These are phyloP conservation scores for Patella vulgata DNA, from an alignment of 1,140 invertebrate genomes.

Conservation along the genomic window DNA sequence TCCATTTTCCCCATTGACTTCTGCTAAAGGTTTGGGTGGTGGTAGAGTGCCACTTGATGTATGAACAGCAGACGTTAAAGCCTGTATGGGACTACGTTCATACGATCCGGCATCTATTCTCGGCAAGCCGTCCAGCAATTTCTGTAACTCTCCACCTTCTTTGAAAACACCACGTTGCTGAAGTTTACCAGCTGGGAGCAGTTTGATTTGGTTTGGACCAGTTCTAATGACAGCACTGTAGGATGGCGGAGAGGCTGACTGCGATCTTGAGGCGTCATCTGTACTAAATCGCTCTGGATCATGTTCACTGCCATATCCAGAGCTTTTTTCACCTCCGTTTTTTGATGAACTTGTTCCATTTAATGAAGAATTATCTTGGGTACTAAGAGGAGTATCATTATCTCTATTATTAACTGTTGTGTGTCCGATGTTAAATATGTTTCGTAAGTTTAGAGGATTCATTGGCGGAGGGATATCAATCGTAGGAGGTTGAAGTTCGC, in stretches of 20 bases:
- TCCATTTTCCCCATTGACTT: constrained; percentile 31
- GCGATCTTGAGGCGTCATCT: constrained; percentile 46
- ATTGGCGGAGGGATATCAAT: constrained; percentile 58
- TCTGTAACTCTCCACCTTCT: constrained; percentile 49
- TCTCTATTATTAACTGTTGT: constrained; percentile 36
- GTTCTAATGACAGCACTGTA: constrained; percentile 60
- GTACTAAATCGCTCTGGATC: constrained; percentile 53
- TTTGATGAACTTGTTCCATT: constrained; percentile 52
- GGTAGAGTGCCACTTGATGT: constrained; percentile 19
- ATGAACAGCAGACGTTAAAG: neutral
- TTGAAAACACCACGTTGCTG: constrained; percentile 22
- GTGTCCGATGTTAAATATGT: constrained; percentile 48
- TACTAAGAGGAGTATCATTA: constrained; percentile 55
- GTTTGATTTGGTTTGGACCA: constrained; percentile 60
- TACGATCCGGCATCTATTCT: constrained; percentile 53
- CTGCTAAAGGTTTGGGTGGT: constrained; percentile 24
- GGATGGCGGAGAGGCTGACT: constrained; percentile 50
- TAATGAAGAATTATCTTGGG: constrained; percentile 47
- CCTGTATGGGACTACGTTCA: constrained; percentile 46
- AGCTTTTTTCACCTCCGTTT: constrained; percentile 56
- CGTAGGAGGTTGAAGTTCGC: constrained; percentile 32
- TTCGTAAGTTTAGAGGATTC: constrained; percentile 55
- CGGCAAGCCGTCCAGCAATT: constrained; percentile 54
- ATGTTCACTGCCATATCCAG: constrained; percentile 61
- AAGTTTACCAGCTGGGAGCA: constrained; percentile 50